These are phyloP conservation scores for Papilio dardanus DNA, from an alignment of 1,140 invertebrate species.

Conservation along the genomic window DNA sequence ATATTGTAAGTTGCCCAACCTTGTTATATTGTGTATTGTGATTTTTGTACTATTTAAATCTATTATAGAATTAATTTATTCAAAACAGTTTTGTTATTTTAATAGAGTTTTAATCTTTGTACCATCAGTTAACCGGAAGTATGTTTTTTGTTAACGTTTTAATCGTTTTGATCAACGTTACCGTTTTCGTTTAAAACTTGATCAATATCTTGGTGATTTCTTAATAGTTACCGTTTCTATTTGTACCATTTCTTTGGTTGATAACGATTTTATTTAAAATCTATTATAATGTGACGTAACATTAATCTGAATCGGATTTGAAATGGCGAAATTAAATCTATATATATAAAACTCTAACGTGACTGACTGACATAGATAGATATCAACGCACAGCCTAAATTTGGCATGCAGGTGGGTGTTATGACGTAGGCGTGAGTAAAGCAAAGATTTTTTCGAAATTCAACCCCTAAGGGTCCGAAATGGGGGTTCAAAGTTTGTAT, in stretches of 20 bases:
- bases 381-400: too few relatives aligned
- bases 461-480: too few relatives aligned
- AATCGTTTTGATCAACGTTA: slow-evolving; percentile 15
- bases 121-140: slow-evolving; percentile 6
- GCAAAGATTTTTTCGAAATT: too few relatives aligned
- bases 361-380: too few relatives aligned
- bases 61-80: slow-evolving; percentile 8
- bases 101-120: slow-evolving; percentile 12
- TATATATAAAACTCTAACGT: not conserved
- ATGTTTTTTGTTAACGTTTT: slow-evolving; percentile 15
- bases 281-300: not conserved
- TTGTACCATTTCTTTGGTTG: slow-evolving; percentile 8
- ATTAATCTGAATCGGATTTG: not conserved
- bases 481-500: too few relatives aligned
- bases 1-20: not conserved
- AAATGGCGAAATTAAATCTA: not conserved
- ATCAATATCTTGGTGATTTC: slow-evolving; percentile 16
- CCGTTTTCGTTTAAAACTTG: slow-evolving; percentile 7
- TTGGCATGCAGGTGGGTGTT: too few relatives aligned
- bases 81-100: slow-evolving; percentile 19
- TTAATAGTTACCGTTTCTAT: slow-evolving; percentile 14
- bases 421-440: too few relatives aligned
- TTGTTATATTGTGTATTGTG: not conserved
- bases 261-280: slow-evolving; percentile 21
- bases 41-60: not conserved